Percentiles rank a stretch among this genome's conserved stretches.
phyloP scores from a whole-genome alignment of 1,140 invertebrate species.

The Tetramorium parvispinum region DNA sequence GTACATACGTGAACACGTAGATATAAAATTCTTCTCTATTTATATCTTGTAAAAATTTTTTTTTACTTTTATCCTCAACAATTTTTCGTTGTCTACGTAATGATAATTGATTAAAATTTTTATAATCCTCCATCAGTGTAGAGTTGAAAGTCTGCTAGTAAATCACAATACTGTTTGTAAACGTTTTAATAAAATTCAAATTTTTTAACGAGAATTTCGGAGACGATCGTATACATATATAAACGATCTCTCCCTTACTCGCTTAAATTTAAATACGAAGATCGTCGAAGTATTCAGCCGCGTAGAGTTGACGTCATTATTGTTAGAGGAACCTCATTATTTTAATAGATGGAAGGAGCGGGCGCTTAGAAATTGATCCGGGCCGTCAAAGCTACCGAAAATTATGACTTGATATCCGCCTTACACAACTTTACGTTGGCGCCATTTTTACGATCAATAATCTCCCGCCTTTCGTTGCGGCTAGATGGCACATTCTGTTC shows the following conservation, averaged over 20 bases:
- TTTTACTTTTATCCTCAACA: background rate
- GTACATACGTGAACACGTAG: background rate
- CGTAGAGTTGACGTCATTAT: constrained; percentile 1
- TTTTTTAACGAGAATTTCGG: constrained; percentile 1
- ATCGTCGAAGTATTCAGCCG: constrained; percentile 19
- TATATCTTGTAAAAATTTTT: background rate
- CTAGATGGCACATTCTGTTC: constrained; percentile 80
- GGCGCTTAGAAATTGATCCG: constrained; percentile 21
- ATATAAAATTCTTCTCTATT: background rate
- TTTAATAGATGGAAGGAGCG: constrained; percentile 12
- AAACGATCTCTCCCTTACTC: background rate
- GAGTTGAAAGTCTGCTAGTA: background rate
- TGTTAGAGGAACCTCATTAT: constrained; percentile 1
- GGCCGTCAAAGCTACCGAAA: constrained; percentile 19
- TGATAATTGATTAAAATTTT: background rate
- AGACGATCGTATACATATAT: background rate
- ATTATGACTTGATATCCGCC: constrained; percentile 49
- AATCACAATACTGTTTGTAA: background rate
- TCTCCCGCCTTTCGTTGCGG: constrained; percentile 56
- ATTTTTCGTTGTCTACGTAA: background rate
- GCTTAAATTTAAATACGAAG: background rate
- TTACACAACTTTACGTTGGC: constrained; percentile 75
- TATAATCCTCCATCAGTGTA: background rate
- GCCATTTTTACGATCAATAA: constrained; percentile 83
- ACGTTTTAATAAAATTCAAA: background rate